phyloP scores from a whole-genome alignment of 2,888 invertebrate genomes.

The Caenorhabditis sp. region DNA sequence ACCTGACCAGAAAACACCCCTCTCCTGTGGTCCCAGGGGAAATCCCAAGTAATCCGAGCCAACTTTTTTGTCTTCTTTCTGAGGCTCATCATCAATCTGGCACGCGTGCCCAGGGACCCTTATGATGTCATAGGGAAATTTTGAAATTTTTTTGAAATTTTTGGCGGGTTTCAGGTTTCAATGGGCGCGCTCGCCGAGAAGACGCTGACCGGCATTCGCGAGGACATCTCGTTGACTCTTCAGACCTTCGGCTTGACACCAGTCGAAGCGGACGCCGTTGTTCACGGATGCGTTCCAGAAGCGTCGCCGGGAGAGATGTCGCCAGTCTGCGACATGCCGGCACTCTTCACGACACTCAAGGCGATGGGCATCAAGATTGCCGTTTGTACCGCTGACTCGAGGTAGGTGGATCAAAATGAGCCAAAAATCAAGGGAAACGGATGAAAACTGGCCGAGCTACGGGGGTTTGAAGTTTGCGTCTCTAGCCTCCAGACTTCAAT shows the following conservation, averaged over 20 bases:
- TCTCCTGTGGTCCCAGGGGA: conserved; percentile 5
- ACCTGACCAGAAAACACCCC: conserved; percentile 10
- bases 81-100: conserved; percentile 5
- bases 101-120: background rate
- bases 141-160: no score
- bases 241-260: conserved; percentile 66
- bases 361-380: conserved; percentile 84
- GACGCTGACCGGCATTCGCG: conserved; percentile 74
- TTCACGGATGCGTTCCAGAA: conserved; percentile 72
- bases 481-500: no score
- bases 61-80: background rate
- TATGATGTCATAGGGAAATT: conserved; percentile 24
- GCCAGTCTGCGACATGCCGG: conserved; percentile 83
- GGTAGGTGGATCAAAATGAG: conserved; percentile 65
- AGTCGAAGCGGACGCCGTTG: conserved; percentile 68
- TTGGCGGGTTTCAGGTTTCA: conserved; percentile 72
- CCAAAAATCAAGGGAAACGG: background rate
- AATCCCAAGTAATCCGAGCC: background rate
- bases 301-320: conserved; percentile 71
- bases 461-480: background rate
- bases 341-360: conserved; percentile 84
- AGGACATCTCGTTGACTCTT: conserved; percentile 73
- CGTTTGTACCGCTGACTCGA: conserved; percentile 84
- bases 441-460: background rate
- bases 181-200: conserved; percentile 77